A percentile compares a stretch with the other conserved stretches of the same genome.
Evolutionary conservation across 2,113 vertebrate genomes (phyloP).

Genomic region (Arenaria interpres): DNA sequence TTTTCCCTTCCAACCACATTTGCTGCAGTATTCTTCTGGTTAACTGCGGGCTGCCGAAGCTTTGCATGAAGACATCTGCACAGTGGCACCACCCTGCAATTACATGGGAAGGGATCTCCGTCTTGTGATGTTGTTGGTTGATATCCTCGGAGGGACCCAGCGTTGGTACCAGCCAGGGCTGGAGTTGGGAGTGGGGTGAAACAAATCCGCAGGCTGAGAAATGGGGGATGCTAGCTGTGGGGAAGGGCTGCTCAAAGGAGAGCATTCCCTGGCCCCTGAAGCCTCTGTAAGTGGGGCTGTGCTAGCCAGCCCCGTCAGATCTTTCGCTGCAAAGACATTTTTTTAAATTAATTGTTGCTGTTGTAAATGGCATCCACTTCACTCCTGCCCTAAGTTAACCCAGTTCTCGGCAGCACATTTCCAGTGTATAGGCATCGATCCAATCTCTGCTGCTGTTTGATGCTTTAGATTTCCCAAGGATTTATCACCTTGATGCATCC

Average conservation of each 20-base stretch:
- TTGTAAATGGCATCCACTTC: neutral
- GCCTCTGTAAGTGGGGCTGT: too few species aligned
- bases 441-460: neutral
- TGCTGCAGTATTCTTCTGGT: slow-evolving; percentile 54
- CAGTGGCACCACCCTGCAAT: slow-evolving; percentile 85
- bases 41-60: slow-evolving; percentile 51
- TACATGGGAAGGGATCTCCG: slow-evolving; percentile 75
- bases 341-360: neutral
- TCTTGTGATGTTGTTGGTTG: slow-evolving; percentile 63
- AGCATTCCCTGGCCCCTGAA: neutral
- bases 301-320: too few species aligned
- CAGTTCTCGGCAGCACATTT: neutral
- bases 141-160: neutral
- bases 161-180: neutral
- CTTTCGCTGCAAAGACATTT: neutral
- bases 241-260: neutral
- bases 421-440: neutral
- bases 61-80: slow-evolving; percentile 77
- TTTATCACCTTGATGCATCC: neutral
- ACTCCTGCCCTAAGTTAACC: neutral
- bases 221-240: fast-evolving
- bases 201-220: neutral
- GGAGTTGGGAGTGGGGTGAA: fast-evolving
- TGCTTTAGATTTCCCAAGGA: neutral
- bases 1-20: slow-evolving; percentile 13